Evolutionary conservation across 2,888 invertebrate species (phyloP), one percentile per base, ranked within the genome.

Genomic region (Heliconius ethilla): DNA sequence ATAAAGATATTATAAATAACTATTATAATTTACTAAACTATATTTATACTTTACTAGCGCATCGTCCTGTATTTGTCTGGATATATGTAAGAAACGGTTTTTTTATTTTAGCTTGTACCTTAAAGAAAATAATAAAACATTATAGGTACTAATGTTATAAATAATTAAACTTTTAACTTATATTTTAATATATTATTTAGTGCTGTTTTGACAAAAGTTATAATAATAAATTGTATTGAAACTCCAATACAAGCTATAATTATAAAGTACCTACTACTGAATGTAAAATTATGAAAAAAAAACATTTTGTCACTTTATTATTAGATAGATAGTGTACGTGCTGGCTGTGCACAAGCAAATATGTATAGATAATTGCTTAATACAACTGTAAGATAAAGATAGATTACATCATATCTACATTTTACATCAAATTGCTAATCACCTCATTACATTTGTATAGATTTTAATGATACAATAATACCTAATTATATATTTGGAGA

Each of bases 1-100:
- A 37, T 77, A 74, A 22, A 65, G 63, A 3, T 74, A 74, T 37
- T 73, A 73, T 59, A 63, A 33, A 74, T 72, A 72, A 72, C 63
- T 65, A 27, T 65, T 74, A 74, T 74, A 11, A 74, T 63, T 25
- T 13, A 59, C 33, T 25, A 62, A 37, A 22, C 27, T 33, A 51
- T 45, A 27, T 25, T 51, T 70, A 29, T 55, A n/a, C 2, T 55
- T 29, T 11, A 72, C 55, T 29, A 72, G 29, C 9, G 29, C 2
- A 40, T 9, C 25, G 37, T 13, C 13, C 25, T 13, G 37, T 40
- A 10, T 67, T 40, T n/a, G 37, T n/a, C 67, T 40, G n/a, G 2
- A 63, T 15, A 63, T 63, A 25, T 63, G 29, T 27, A 63, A 62
- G 13, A 62, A 22, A 62, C 18, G 13, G 2, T 25, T 63, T 27